Percentiles rank a stretch among this genome's conserved stretches.
These are phyloP conservation scores for Euphonia xanthogaster DNA, from an alignment of 2,797 vertebrate genomes.

Conservation along the genomic window DNA sequence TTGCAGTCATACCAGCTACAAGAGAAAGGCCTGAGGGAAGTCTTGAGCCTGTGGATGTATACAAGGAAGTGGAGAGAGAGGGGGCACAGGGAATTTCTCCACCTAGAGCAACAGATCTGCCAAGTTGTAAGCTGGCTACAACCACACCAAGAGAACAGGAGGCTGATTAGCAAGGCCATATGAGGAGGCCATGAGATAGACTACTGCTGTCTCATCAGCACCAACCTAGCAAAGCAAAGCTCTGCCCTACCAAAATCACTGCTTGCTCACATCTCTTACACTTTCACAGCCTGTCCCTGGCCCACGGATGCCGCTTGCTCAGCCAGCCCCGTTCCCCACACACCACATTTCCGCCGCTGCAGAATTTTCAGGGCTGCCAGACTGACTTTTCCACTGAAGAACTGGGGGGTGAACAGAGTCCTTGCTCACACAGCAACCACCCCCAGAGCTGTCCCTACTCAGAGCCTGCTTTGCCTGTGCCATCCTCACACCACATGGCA, in stretches of 20 bases:
- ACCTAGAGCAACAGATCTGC: neutral
- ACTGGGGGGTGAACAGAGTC: neutral
- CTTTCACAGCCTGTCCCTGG: neutral
- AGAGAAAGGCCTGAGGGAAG: neutral
- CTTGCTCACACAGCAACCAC: fast-evolving
- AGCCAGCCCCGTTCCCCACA: fast-evolving
- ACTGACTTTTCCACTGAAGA: fast-evolving
- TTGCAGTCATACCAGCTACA: neutral
- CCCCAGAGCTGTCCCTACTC: fast-evolving
- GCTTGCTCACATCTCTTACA: fast-evolving
- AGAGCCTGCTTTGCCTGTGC: neutral
- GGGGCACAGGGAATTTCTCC: neutral
- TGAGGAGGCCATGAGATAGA: fast-evolving
- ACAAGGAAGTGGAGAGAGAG: fast-evolving
- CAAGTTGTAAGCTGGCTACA: neutral
- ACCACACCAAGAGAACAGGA: neutral
- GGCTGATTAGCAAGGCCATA: neutral
- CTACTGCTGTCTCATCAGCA: neutral
- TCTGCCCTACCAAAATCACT: neutral
- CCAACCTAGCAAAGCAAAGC: neutral
- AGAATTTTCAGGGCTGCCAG: neutral
- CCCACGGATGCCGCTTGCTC: fast-evolving
- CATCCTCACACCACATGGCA: fast-evolving
- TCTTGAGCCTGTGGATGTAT: fast-evolving
- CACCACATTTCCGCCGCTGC: fast-evolving